Conservation (phyloP, 2,797 vertebrate species). For the Discoglossus pictus region DNA sequence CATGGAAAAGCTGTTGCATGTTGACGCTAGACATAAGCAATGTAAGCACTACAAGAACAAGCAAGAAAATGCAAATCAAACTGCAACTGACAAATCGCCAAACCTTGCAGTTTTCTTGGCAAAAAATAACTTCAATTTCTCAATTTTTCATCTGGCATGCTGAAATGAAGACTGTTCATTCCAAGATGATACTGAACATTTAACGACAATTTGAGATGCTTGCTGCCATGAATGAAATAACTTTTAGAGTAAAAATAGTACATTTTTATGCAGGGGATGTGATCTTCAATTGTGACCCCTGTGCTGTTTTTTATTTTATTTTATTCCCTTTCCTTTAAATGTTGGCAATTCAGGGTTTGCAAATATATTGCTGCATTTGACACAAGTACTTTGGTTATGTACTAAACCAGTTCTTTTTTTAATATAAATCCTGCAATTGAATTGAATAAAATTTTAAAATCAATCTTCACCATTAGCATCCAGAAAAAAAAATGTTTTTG, state of each 20-base stretch:
- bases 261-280: constrained; percentile 4
- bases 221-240: neutral
- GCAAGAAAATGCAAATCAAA: constrained; percentile 59
- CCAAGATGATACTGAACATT: constrained; percentile 22
- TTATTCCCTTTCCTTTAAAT: no score
- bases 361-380: constrained; percentile 44
- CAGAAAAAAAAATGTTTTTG: constrained; percentile 50
- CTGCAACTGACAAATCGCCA: constrained; percentile 56
- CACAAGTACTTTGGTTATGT: constrained; percentile 10
- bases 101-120: constrained; percentile 58
- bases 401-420: constrained; percentile 8
- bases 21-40: constrained; percentile 64
- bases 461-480: constrained; percentile 50
- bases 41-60: constrained; percentile 63
- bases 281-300: neutral
- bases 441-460: constrained; percentile 15
- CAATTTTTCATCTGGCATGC: neutral
- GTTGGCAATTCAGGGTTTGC: constrained; percentile 49
- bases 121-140: constrained; percentile 24
- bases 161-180: constrained; percentile 50
- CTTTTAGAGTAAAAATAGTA: neutral
- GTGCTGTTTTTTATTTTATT: constrained; percentile 16
- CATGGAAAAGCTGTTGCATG: constrained; percentile 65
- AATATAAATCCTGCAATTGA: constrained; percentile 19
- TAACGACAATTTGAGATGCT: constrained; percentile 1